A percentile compares a stretch with the other conserved stretches of the same genome.
These are phyloP conservation scores for Diprion similis DNA, from an alignment of 1,140 invertebrate genomes.

Conservation along the genomic window DNA sequence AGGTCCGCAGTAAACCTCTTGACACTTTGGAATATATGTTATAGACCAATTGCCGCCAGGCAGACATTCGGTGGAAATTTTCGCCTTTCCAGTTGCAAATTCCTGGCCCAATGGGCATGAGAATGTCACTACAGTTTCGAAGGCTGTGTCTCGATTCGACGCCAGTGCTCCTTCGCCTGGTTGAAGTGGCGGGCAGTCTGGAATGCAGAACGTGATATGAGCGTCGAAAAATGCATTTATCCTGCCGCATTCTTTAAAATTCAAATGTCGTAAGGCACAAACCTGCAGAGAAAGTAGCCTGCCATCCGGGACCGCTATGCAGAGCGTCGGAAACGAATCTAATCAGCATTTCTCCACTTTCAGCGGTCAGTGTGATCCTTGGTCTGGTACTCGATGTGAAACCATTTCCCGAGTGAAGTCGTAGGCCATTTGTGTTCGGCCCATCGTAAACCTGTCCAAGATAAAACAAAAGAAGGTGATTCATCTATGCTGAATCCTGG, in stretches of 20 bases:
- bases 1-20: constrained; percentile 97
- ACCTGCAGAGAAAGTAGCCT: constrained; percentile 92
- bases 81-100: constrained; percentile 88
- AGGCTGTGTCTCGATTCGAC: constrained; percentile 90
- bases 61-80: constrained; percentile 84
- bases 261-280: constrained; percentile 23
- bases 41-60: constrained; percentile 93
- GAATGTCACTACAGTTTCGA: constrained; percentile 89
- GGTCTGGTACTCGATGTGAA: constrained; percentile 83
- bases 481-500: neutral
- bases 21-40: constrained; percentile 92
- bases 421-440: constrained; percentile 79
- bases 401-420: constrained; percentile 87
- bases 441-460: constrained; percentile 81
- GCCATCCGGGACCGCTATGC: constrained; percentile 83
- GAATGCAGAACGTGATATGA: constrained; percentile 41
- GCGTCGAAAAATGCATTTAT: constrained; percentile 19
- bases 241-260: neutral
- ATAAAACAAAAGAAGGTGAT: neutral
- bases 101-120: constrained; percentile 94
- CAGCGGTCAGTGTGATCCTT: constrained; percentile 88
- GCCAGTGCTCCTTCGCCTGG: constrained; percentile 87
- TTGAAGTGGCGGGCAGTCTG: constrained; percentile 87
- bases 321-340: constrained; percentile 89
- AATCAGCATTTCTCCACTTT: constrained; percentile 90